These are phyloP conservation scores for rabbit (Oryctolagus cuniculus) DNA, from an alignment of 2,113 vertebrate species.

Conservation along the genomic window DNA sequence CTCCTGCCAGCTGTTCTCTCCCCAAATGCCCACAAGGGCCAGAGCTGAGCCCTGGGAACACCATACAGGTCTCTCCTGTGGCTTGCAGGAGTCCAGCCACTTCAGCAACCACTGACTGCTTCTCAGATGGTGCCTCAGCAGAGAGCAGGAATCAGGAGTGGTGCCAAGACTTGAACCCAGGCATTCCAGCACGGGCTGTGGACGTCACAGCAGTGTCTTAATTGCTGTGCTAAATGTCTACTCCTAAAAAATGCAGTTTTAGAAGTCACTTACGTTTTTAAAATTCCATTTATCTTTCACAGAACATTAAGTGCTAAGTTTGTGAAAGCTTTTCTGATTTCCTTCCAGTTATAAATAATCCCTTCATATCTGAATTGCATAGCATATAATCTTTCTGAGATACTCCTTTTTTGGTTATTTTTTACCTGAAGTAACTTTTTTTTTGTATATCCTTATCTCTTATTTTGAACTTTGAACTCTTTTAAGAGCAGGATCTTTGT, in stretches of 20 bases:
- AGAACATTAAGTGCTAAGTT: neutral
- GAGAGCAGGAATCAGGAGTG: too few species aligned
- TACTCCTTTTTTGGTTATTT: neutral
- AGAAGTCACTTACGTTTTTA: neutral
- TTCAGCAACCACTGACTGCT: too few species aligned
- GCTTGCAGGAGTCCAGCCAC: too few species aligned
- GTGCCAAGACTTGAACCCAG: too few species aligned
- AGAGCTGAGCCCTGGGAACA: too few species aligned
- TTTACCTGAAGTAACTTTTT: neutral
- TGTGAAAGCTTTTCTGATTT: neutral
- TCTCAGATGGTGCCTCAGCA: too few species aligned
- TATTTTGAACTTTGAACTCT: neutral
- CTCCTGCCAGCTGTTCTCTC: too few species aligned
- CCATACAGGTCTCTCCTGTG: too few species aligned
- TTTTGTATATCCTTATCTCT: neutral
- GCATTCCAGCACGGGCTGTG: too few species aligned
- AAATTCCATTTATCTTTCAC: neutral
- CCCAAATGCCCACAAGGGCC: too few species aligned
- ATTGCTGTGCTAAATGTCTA: too few species aligned
- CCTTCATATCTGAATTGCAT: neutral
- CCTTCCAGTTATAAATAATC: neutral
- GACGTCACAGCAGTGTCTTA: too few species aligned
- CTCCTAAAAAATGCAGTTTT: neutral
- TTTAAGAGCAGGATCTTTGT: neutral
- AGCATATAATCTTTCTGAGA: conserved; percentile 4